Base-by-base conservation (phyloP, 2,113 vertebrate species). In the Megaceryle maxima region DNA sequence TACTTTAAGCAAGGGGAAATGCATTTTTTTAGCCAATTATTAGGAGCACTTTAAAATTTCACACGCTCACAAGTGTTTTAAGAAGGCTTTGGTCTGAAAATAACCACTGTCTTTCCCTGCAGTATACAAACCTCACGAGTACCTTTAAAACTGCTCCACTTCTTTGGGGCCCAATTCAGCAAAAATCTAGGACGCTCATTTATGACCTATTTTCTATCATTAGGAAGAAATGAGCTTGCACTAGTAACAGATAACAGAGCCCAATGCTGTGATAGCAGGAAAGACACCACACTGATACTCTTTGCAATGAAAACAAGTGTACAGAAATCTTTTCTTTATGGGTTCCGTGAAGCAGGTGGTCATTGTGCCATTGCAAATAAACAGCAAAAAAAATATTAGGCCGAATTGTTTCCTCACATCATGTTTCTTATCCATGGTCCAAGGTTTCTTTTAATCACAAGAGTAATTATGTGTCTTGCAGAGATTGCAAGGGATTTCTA, bases 201-300 rank as follows among this genome's bases (percentile, higher is more conserved):
- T 96, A 67, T 85, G 82, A 90, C 94, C 95, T 69, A 63, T 87
- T 96, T 97, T 96, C 87, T 83, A 83, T 96, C 91, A 73, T 85
- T 90, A 96, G 78, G 78, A 95, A 85, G 67, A 74, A 96, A 86
- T 73, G 81, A 73, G 41, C 96, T 88, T 93, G 62, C 59, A 66
- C 63, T 62, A 76, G 70, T 87, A 92, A 62, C 31, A 91, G 87
- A 39, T 57, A 95, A 51, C 9, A 62, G 37, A 76, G n/a, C 22
- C 62, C 3, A 4, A 15, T 56, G 51, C 74, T 4, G 0, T 16
- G 62, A 48, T 80, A 94, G 85, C 63, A 95, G 67, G 70, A 85
- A 79, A 94, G 50, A 41, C 62, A 94, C 85, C 81, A 67, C n/a
- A 74, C 35, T 85, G 78, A 73, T 50, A 66, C 37, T 63, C 3